These are phyloP conservation scores for Callyntrura sp. DNA, from an alignment of 2,888 invertebrate genomes.

Conservation along the genomic window DNA sequence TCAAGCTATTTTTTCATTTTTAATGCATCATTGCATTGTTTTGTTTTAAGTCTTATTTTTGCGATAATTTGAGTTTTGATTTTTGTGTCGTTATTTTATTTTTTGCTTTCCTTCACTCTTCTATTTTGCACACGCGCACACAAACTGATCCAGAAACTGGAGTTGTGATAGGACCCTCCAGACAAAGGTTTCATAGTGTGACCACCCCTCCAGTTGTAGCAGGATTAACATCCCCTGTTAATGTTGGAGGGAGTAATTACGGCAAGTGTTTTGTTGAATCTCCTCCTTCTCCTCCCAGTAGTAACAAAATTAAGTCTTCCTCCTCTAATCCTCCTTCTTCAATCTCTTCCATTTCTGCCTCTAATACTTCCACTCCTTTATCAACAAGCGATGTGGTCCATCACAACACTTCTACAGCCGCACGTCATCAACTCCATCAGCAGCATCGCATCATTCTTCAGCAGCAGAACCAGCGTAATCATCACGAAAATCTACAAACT, in stretches of 20 bases:
- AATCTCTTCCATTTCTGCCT: slow-evolving; percentile 57
- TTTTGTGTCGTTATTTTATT: slow-evolving; percentile 33
- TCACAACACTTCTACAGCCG: slow-evolving; percentile 44
- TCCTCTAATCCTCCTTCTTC: slow-evolving; percentile 64
- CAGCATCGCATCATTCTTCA: slow-evolving; percentile 64
- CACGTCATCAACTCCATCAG: slow-evolving; percentile 70
- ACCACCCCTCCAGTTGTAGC: slow-evolving; percentile 75
- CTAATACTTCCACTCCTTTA: slow-evolving; percentile 35
- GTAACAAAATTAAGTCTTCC: slow-evolving; percentile 63
- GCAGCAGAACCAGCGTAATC: slow-evolving; percentile 64
- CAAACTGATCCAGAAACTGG: slow-evolving; percentile 80
- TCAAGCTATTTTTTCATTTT: not conserved
- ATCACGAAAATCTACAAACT: slow-evolving; percentile 43
- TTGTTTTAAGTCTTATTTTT: slow-evolving; percentile 30
- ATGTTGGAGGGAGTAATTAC: slow-evolving; percentile 74
- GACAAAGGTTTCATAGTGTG: slow-evolving; percentile 81
- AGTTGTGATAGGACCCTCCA: slow-evolving; percentile 81
- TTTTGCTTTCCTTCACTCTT: slow-evolving; percentile 32
- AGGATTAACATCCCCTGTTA: slow-evolving; percentile 74
- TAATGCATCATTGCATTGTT: not conserved
- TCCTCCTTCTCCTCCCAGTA: slow-evolving; percentile 67
- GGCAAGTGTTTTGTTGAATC: slow-evolving; percentile 79
- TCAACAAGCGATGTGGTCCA: slow-evolving; percentile 53
- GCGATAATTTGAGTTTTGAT: slow-evolving; percentile 3
- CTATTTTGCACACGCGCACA: too few species aligned